Evolutionary conservation across 2,113 vertebrate genomes (phyloP).

Genomic region (Myiozetetes cayanensis): DNA sequence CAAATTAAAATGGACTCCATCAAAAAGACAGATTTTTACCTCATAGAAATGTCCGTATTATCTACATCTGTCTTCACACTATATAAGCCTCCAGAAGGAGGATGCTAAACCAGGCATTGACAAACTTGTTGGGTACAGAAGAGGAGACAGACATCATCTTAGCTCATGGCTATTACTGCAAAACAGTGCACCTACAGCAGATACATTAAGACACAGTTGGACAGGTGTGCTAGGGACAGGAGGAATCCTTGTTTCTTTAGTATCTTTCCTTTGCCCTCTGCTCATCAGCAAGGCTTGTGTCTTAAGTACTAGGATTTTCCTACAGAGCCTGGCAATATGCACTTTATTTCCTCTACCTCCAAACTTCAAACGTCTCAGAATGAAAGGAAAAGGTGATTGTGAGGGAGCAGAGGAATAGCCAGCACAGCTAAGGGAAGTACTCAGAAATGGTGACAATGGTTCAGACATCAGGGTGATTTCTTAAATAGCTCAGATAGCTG

Average conservation of each 20-base stretch:
- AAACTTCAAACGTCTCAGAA: background rate
- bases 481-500: background rate
- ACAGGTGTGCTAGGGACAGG: background rate
- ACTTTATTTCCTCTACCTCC: background rate
- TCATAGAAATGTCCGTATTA: background rate
- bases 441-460: background rate
- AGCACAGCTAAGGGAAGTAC: background rate
- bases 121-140: background rate
- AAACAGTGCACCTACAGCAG: background rate
- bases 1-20: background rate
- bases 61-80: background rate
- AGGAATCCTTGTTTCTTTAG: background rate
- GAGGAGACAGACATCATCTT: background rate
- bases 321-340: background rate
- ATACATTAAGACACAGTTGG: background rate
- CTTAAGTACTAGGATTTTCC: background rate
- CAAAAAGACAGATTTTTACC: background rate
- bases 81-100: background rate
- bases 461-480: background rate
- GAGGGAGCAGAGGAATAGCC: background rate
- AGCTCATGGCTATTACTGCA: background rate
- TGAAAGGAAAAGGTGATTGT: background rate
- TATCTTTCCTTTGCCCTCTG: background rate
- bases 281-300: background rate
- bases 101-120: background rate